Percentiles rank a stretch among this genome's conserved stretches.
Conservation (phyloP, 1,140 invertebrate species). For the Parapsyche elsis region DNA sequence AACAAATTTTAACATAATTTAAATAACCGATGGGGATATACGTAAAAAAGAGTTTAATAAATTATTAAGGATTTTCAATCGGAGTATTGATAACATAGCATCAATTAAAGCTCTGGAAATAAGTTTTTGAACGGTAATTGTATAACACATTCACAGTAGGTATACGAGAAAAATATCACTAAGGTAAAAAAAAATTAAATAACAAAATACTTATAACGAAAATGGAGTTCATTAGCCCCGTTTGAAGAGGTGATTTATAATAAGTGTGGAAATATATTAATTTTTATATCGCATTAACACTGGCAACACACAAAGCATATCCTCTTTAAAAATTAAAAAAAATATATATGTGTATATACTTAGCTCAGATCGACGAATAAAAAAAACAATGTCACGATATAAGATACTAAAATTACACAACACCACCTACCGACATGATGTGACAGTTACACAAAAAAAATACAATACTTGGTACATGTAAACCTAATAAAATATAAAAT, state of each 20-base stretch:
- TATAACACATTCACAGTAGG: not conserved
- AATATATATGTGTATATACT: conserved; percentile 13
- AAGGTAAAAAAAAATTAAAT: conserved; percentile 34
- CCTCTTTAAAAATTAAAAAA: conserved; percentile 16
- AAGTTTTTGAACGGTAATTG: too few species aligned
- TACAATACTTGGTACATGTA: conserved; percentile 43
- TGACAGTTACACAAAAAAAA: conserved; percentile 29
- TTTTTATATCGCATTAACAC: not conserved
- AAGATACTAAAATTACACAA: conserved; percentile 48
- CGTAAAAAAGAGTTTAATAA: not conserved
- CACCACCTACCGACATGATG: conserved; percentile 56
- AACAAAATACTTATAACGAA: not conserved
- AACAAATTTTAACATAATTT: conserved; percentile 23
- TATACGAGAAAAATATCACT: not conserved
- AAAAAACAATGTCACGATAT: conserved; percentile 48
- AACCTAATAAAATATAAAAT: conserved; percentile 17
- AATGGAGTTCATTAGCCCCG: not conserved
- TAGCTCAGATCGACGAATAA: conserved; percentile 44
- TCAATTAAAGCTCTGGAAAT: conserved; percentile 27
- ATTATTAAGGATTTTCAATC: not conserved
- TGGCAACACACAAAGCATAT: conserved; percentile 40
- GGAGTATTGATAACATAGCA: conserved; percentile 26
- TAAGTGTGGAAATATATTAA: not conserved
- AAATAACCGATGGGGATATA: not conserved
- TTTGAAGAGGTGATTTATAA: not conserved